phyloP scores from a whole-genome alignment of 2,113 vertebrate species.

The Falcunculus frontatus region DNA sequence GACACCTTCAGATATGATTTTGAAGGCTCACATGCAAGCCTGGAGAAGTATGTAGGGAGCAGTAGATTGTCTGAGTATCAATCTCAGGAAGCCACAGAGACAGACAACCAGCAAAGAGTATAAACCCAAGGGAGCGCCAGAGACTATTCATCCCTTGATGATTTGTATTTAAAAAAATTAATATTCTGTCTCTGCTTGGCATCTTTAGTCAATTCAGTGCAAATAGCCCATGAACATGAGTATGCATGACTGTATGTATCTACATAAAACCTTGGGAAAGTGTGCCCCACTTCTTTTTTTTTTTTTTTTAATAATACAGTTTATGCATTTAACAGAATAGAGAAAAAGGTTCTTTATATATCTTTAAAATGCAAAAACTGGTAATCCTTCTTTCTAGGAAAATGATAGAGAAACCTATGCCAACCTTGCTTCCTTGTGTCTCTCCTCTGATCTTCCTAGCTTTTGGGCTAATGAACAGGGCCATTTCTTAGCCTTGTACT shows the following conservation, averaged over 20 bases:
- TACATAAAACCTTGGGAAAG: not conserved
- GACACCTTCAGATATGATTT: not conserved
- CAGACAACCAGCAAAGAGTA: not conserved
- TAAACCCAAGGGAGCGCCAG: not conserved
- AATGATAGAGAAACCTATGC: not conserved
- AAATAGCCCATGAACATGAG: not conserved
- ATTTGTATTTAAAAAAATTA: not conserved
- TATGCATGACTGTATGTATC: not conserved
- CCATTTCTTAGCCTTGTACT: not conserved
- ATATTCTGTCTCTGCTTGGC: not conserved
- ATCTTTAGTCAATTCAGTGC: not conserved
- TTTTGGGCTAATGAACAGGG: not conserved
- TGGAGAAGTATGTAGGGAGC: not conserved
- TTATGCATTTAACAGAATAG: not conserved
- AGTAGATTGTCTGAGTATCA: not conserved
- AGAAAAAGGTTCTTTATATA: not conserved
- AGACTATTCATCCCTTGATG: not conserved
- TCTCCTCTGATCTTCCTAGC: not conserved
- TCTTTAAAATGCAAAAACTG: not conserved
- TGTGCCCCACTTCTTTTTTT: rapidly evolving
- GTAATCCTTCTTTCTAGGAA: not conserved
- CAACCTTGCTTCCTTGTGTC: not conserved
- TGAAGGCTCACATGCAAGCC: not conserved
- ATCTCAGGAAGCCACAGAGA: not conserved
- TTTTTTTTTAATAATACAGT: not conserved